Base-by-base conservation (phyloP, 2,113 vertebrate genomes). In the Ammodytes dubius region DNA sequence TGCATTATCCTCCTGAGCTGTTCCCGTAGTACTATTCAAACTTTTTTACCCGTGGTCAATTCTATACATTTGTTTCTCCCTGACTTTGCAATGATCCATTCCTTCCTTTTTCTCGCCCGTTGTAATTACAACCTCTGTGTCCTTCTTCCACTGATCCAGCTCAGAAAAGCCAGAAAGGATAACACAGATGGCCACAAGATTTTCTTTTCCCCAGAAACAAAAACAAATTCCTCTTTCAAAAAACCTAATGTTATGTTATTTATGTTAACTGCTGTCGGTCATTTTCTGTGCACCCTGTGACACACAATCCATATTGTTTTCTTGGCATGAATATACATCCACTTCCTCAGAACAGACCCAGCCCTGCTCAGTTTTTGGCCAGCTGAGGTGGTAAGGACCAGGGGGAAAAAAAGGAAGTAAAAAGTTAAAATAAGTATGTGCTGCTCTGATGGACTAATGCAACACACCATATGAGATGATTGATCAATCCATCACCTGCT, bases 121-220 rank as follows among this genome's bases (percentile, higher is more conserved):
- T 35, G 12, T 78, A 74, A 85, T 72, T 53, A 63, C 37, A 77
- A 63, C 70, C 75, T 75, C 75, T 43, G 9, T 70, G 79, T 74
- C 53, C 72, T 52, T 52, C 72, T 52, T 52, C n/a, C 4, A 5
- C 54, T 17, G 70, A 37, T 82, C 60, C 72, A 47, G 59, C 66
- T 37, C 7, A 1, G 52, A 76, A 58, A 69, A 68, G 6, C 65
- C 53, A 49, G 56, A 64, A n/a, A 19, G 77, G 13, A 77, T 27
- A 67, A 58, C 54, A 50, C 58, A 75, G 15, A 73, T 40, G 14
- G 17, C 56, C 57, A 19, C 60, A 70, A 37, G 5, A 64, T 50
- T 53, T 74, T 75, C 71, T 12, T 63, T 70, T 59, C 6, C 19
- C 35, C 47, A 11, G 43, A 37, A 69, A 27, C 27, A 27, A 74